Evolutionary conservation across 1,140 invertebrate genomes (phyloP), one percentile per base, ranked within the genome.

Genomic region (Cyclina sinensis): DNA sequence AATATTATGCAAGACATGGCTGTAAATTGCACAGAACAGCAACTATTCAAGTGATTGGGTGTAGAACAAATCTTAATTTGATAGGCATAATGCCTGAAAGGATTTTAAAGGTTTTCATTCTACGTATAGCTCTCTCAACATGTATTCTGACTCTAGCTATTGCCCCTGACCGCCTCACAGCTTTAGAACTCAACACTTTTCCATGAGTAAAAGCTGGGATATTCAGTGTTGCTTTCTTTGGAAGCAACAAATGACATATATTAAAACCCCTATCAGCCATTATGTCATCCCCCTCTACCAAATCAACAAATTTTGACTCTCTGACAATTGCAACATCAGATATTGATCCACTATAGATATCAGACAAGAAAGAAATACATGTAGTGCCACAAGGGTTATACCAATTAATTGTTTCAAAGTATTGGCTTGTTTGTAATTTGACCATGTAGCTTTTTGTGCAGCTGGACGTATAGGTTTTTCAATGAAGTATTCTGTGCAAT

Each of bases 21-120:
- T 84, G 81, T n/a, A 84, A 48, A 30, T 84, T 84, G 30, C 62
- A 73, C 43, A 84, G 30, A 24, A 84, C 46, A 27, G 65, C 81
- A 27, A 84, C 37, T 30, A 84, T 84, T 84, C 21, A 73, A 3
- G 81, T 84, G 12, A 74, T 85, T 37, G 74, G 83, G 14, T 5
- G 18, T 24, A 85, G 24, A 12, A 76, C 18, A 74, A 30, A 73
- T 84, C 65, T 84, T 32, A 84, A 51, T 70, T 54, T 84, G 14
- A 84, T 27, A 39, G 81, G 81, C 12, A 84, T 70, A 48, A 76
- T 74, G 3, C 83, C 48, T 14, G 43, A 24, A 0, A 85, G 32
- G 37, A 74, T 85, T 74, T 85, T 85, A 46, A 76, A 85, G 5
- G 27, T 54, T 39, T 85, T 85, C 83, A 85, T 74, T 51, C 82